Evolutionary conservation across 2,888 invertebrate species (phyloP).

Genomic region (Augochlorella aurata): DNA sequence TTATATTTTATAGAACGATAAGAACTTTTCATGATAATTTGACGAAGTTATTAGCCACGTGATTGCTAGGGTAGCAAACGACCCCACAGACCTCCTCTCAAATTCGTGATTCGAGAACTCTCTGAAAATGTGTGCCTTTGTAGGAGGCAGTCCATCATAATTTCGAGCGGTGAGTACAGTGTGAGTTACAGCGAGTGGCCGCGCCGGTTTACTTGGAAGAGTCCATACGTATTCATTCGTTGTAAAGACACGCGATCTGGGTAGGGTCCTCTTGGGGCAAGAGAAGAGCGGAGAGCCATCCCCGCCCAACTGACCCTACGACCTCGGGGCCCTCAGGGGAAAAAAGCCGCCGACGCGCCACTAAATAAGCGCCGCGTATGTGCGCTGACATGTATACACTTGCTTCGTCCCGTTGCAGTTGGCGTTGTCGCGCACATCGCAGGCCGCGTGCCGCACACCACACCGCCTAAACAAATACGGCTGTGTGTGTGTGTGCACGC

Average conservation of each 20-base stretch:
- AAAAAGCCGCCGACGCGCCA: constrained; percentile 73
- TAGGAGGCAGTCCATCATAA: no score
- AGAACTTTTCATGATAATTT: no score
- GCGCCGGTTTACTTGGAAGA: constrained; percentile 53
- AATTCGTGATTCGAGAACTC: no score
- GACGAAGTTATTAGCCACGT: no score
- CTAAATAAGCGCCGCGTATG: constrained; percentile 69
- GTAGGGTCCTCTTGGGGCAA: constrained; percentile 53
- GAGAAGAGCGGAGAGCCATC: constrained; percentile 59
- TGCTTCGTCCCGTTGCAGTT: constrained; percentile 2
- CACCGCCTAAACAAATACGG: neutral
- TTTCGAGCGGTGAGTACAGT: no score
- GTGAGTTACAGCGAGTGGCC: neutral
- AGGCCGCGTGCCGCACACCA: neutral
- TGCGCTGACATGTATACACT: constrained; percentile 17
- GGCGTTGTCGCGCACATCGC: neutral
- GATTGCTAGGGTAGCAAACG: no score
- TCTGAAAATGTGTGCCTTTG: no score
- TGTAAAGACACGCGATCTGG: constrained; percentile 53
- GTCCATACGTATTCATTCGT: constrained; percentile 43
- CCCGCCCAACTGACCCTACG: constrained; percentile 71
- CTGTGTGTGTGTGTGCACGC: neutral
- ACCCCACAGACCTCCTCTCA: no score
- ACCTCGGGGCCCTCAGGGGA: constrained; percentile 59
- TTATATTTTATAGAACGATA: no score